Evolutionary conservation across 2,888 invertebrate species (phyloP).

Genomic region (Parelbella ahira): DNA sequence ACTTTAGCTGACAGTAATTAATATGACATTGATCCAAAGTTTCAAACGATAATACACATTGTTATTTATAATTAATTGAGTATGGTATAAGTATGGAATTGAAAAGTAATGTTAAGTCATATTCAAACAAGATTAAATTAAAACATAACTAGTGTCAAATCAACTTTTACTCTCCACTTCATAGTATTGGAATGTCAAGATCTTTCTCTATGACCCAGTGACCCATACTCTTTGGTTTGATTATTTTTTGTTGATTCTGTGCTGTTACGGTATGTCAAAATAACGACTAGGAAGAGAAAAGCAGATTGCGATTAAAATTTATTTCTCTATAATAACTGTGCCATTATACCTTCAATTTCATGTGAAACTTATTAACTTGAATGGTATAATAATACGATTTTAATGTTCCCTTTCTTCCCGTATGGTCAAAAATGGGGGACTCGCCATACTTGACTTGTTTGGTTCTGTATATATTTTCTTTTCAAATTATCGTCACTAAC

Average conservation of each 20-base stretch:
- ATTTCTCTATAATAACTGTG: slow-evolving; percentile 44
- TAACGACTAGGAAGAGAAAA: slow-evolving; percentile 42
- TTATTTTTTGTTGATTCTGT: slow-evolving; percentile 30
- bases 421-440: slow-evolving; percentile 66
- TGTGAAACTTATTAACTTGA: slow-evolving; percentile 44
- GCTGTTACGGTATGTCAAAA: slow-evolving; percentile 42
- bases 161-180: too few relatives aligned
- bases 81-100: too few relatives aligned
- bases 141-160: too few relatives aligned
- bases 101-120: too few relatives aligned
- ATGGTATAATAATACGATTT: slow-evolving; percentile 31
- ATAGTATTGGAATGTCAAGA: too few relatives aligned
- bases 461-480: slow-evolving; percentile 85
- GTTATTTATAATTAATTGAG: too few relatives aligned
- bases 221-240: slow-evolving; percentile 6
- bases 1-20: too few relatives aligned
- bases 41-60: too few relatives aligned
- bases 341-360: slow-evolving; percentile 42
- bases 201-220: too few relatives aligned
- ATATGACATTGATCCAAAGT: too few relatives aligned
- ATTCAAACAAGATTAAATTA: too few relatives aligned
- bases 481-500: slow-evolving; percentile 86
- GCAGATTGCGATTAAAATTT: slow-evolving; percentile 51
- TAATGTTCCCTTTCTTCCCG: slow-evolving; percentile 29
- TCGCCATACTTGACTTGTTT: slow-evolving; percentile 82